These are phyloP conservation scores for Kryptolebias marmoratus DNA, from an alignment of 2,113 vertebrate species.

Conservation along the genomic window DNA sequence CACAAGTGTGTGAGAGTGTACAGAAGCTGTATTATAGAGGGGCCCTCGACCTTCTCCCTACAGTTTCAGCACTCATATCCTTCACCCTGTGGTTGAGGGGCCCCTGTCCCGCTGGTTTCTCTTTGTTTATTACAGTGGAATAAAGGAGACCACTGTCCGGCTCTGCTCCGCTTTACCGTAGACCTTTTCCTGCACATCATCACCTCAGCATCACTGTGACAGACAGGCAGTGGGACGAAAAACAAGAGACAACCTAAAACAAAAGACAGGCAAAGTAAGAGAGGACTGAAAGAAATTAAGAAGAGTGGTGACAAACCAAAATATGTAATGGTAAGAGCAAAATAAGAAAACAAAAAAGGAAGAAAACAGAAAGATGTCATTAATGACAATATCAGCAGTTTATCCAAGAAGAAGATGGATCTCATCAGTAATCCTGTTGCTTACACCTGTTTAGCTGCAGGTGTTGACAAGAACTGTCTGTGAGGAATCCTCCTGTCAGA, in stretches of 20 bases:
- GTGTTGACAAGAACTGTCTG: slow-evolving; percentile 43
- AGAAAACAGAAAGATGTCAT: neutral
- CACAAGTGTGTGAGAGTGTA: slow-evolving; percentile 6
- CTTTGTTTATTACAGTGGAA: slow-evolving; percentile 58
- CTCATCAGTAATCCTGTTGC: slow-evolving; percentile 4
- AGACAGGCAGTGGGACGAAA: slow-evolving; percentile 9
- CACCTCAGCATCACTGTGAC: slow-evolving; percentile 63
- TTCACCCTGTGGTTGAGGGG: slow-evolving; percentile 41
- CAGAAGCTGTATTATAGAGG: slow-evolving; percentile 4
- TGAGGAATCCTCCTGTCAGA: slow-evolving; percentile 44
- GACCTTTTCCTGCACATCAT: slow-evolving; percentile 51
- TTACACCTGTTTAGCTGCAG: slow-evolving; percentile 15
- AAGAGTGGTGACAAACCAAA: neutral
- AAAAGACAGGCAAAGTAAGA: slow-evolving; percentile 1
- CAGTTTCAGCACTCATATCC: slow-evolving; percentile 42
- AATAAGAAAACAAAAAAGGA: neutral
- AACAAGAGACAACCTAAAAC: slow-evolving; percentile 12
- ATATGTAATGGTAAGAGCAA: neutral
- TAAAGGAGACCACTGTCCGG: slow-evolving; percentile 68
- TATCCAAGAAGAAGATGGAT: neutral
- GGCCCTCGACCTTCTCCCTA: slow-evolving; percentile 25
- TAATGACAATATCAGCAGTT: too few relatives aligned
- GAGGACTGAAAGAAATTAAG: neutral
- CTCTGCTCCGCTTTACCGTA: slow-evolving; percentile 24
- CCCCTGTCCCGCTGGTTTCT: slow-evolving; percentile 24